A percentile compares a stretch with the other conserved stretches of the same genome.
Evolutionary conservation across 2,113 vertebrate species (phyloP).

Genomic region (Papio anubis): DNA sequence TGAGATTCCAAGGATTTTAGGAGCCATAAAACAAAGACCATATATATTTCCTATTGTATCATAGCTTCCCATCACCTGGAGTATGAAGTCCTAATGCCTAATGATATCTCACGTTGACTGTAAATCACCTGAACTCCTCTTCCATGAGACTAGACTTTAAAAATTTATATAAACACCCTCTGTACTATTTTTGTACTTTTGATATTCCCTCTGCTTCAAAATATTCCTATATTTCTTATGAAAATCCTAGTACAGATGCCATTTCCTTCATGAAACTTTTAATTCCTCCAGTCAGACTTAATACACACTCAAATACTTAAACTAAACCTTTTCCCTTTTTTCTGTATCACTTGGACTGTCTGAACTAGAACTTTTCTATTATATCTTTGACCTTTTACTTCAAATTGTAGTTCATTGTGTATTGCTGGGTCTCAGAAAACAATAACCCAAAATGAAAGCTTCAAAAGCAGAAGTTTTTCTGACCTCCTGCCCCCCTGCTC

Average conservation of each 20-base stretch:
- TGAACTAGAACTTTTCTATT: background rate
- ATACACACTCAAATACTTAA: background rate
- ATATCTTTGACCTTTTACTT: background rate
- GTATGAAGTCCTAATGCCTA: background rate
- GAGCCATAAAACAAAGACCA: background rate
- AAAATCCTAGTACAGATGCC: background rate
- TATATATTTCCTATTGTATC: background rate
- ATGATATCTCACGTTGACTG: background rate
- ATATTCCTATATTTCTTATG: background rate
- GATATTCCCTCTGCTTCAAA: background rate
- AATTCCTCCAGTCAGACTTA: background rate
- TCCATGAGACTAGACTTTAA: background rate
- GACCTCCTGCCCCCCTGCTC: background rate
- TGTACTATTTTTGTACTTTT: constrained; percentile 11
- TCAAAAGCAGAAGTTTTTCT: background rate
- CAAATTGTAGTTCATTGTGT: background rate
- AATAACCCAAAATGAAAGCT: background rate
- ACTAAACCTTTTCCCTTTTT: background rate
- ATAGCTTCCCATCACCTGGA: background rate
- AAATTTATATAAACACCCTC: background rate
- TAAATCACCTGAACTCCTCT: background rate
- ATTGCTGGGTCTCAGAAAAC: background rate
- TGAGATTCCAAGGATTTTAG: background rate
- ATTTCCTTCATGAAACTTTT: background rate
- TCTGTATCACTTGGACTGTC: background rate